Base-by-base conservation (phyloP, 1,140 invertebrate genomes). In the Orussus abietinus region DNA sequence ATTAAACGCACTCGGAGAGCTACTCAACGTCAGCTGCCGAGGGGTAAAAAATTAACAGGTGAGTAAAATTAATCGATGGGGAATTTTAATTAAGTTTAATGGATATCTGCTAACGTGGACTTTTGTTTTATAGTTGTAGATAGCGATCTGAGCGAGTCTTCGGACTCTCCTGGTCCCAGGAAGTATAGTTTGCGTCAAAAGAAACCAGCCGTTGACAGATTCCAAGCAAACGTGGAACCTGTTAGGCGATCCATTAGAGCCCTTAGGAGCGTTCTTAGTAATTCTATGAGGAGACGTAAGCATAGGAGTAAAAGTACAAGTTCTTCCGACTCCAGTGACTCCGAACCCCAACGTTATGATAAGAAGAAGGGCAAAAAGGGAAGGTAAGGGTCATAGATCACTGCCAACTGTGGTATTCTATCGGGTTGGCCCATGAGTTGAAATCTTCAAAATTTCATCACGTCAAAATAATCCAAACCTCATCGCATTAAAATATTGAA, bases 1-100 rank as follows among this genome's bases (percentile, higher is more conserved):
- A 77, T 81, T 5, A 82, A 82, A 48, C 62, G 79, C 45, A 72
- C 75, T 12, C 66, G 74, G 45, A 67, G 77, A 45, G 61, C 59
- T 18, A 59, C 69, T 1, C 69, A 72, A 42, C 58, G 67, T 45
- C 67, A 74, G 52, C 42, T 69, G 42, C 61, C 67, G 35, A 60
- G 69, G 36, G 57, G 65, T 47, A 63, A 69, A 42, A 59, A 68
- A 51, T 45, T 69, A 7, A 47, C 52, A 50, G 58, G 51, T 69
- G 57, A 35, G 29, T 28, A 5, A 10, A 19, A 26, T 37, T 33
- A 25, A 10, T 35, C 13, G 5, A 25, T 28, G 29, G n/a, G n/a
- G n/a, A 32, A 14, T 44, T 41, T 17, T 38, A n/a, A n/a, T n/a
- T n/a, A n/a, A n/a, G n/a, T n/a, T n/a, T n/a, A n/a, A n/a, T n/a